Base-by-base conservation (phyloP, 2,888 invertebrate genomes). In the Tillus elongatus region DNA sequence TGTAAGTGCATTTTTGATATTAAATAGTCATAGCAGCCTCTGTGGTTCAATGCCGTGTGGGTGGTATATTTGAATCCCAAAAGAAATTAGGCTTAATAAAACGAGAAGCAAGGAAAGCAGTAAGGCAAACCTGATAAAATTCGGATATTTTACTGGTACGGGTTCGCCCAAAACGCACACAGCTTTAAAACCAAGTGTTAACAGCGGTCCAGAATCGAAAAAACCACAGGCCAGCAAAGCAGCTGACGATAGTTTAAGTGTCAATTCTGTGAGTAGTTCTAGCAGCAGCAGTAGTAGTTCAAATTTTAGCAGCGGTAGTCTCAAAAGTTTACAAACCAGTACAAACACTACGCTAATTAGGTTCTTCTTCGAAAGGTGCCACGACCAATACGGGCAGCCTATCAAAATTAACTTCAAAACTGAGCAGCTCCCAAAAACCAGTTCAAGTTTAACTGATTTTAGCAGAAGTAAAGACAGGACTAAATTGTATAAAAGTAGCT, bases 31-130 rank as follows among this genome's bases (percentile, higher is more conserved):
- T n/a, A n/a, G n/a, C n/a, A n/a, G n/a, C n/a, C n/a, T n/a, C n/a
- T n/a, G n/a, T n/a, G n/a, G n/a, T n/a, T n/a, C n/a, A n/a, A n/a
- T n/a, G n/a, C n/a, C n/a, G n/a, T n/a, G n/a, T n/a, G n/a, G n/a
- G n/a, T n/a, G n/a, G n/a, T n/a, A n/a, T n/a, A n/a, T n/a, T n/a
- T n/a, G n/a, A n/a, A n/a, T n/a, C n/a, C n/a, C n/a, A n/a, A n/a
- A n/a, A n/a, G n/a, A 91, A 63, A 76, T 91, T 36, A 92, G 89
- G 2, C 88, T 91, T 14, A 91, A 90, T 56, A 91, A 91, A 68
- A 88, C 89, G 1, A 73, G 82, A 53, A 75, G 78, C 13, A 82
- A 84, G 57, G 83, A 83, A 39, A 74, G 74, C 0, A 75, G 75
- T 12, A 62, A 63, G 26, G 66, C 67, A 36, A 40, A 42, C 39